phyloP scores from a whole-genome alignment of 2,113 vertebrate genomes.

The Lipophrys pholis region DNA sequence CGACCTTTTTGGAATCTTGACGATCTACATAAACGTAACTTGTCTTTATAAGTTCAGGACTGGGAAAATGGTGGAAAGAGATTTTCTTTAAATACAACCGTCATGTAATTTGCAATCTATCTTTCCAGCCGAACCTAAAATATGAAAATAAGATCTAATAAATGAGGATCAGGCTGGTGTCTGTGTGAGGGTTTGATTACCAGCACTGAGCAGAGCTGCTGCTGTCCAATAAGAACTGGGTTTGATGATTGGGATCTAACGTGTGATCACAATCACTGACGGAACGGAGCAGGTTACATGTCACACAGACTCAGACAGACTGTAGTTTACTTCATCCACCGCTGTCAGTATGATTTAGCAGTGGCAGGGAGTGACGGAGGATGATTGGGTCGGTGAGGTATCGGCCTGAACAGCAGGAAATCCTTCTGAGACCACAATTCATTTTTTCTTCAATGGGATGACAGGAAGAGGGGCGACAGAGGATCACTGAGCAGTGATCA shows the following conservation, averaged over 20 bases:
- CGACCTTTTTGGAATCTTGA: no score
- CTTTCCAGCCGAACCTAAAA: neutral
- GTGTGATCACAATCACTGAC: constrained; percentile 53
- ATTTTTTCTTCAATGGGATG: constrained; percentile 4
- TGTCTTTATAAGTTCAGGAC: neutral
- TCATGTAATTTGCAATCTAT: neutral
- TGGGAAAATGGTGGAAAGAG: neutral
- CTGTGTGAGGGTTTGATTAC: constrained; percentile 44
- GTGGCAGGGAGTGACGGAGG: neutral
- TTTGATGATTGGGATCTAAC: constrained; percentile 57
- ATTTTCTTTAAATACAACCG: neutral
- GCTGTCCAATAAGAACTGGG: constrained; percentile 47
- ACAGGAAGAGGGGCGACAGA: neutral
- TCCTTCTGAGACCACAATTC: constrained; percentile 22
- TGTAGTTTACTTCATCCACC: constrained; percentile 24
- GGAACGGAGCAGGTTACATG: constrained; percentile 46
- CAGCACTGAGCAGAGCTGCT: constrained; percentile 37
- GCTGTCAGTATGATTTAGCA: constrained; percentile 29
- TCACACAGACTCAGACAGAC: constrained; percentile 31
- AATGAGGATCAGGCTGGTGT: neutral
- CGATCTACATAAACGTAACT: no score
- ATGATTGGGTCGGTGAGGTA: constrained; percentile 22
- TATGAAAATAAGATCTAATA: constrained; percentile 4
- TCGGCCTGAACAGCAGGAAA: constrained; percentile 30
- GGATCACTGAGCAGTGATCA: neutral